Evolutionary conservation across 2,113 vertebrate species (phyloP).

Genomic region (Myotis brandtii): DNA sequence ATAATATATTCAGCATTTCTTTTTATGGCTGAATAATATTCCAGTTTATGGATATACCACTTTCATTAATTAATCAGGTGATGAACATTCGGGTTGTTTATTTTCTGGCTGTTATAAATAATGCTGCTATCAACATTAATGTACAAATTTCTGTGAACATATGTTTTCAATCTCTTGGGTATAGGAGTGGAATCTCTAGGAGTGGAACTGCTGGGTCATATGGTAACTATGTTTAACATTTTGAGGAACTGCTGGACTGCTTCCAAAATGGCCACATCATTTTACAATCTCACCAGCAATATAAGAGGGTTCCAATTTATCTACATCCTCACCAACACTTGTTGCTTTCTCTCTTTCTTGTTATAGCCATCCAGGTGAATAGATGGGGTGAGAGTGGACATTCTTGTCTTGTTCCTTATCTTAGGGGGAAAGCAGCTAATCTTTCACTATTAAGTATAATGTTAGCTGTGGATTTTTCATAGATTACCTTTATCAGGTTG

Average conservation of each 20-base stretch:
- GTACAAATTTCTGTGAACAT: neutral
- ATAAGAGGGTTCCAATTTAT: neutral
- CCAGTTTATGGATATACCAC: neutral
- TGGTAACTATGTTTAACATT: neutral
- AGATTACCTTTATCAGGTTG: neutral
- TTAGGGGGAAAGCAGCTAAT: neutral
- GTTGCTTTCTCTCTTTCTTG: neutral
- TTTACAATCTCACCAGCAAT: neutral
- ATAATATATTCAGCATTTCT: neutral
- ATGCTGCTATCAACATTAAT: neutral
- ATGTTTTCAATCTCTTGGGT: neutral
- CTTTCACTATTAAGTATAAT: constrained; percentile 4
- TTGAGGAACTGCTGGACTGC: neutral
- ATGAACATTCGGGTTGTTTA: neutral
- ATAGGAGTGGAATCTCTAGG: neutral
- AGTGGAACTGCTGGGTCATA: neutral
- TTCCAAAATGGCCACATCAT: neutral
- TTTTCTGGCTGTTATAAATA: neutral
- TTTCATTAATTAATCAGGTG: neutral
- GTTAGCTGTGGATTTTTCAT: neutral
- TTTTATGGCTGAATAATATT: neutral
- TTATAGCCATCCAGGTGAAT: neutral
- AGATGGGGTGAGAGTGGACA: neutral
- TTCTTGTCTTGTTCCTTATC: neutral
- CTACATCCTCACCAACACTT: neutral